Evolutionary conservation across 2,888 invertebrate species (phyloP), one percentile per base, ranked within the genome.

Genomic region (Polydrusus cervinus): DNA sequence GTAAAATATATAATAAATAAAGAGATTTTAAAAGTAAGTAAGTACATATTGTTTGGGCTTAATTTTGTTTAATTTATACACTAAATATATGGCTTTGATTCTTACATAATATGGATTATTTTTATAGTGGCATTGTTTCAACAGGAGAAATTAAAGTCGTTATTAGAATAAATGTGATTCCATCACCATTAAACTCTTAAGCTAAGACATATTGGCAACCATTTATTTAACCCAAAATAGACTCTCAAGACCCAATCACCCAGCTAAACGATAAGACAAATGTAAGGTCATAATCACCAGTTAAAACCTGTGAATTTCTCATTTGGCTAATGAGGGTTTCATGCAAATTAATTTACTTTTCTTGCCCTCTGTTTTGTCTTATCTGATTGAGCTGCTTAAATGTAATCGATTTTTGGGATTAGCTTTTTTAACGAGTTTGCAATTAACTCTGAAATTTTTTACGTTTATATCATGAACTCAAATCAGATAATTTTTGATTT

Each of bases 281-380:
- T 81, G 77, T 79, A 78, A 80, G 81, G 79, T 79, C 79, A 80
- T 80, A 80, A 80, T 77, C 78, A 79, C 78, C 78, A 74, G 74
- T 78, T 74, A 80, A 80, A 79, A 77, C 80, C 78, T 79, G 79
- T 78, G 81, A 81, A 80, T 80, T 79, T 78, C 76, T 79, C 77
- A 80, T 79, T 76, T 79, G 78, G 81, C 80, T 82, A 83, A 83
- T 80, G 81, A 79, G 78, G 66, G 71, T 81, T 81, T 80, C 79
- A 83, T 83, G 83, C 81, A 82, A 83, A 82, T 82, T 81, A 80
- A 82, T 82, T 82, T 80, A 82, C 81, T 82, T 81, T 81, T 74
- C 79, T 75, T 77, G 78, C 78, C 80, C 74, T 72, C 80, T 38
- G 64, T 62, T 69, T 64, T 47, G 65, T 64, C 69, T 74, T 69